Evolutionary conservation across 1,140 invertebrate genomes (phyloP), one percentile per base, ranked within the genome.

Genomic region (Oscheius sp.): DNA sequence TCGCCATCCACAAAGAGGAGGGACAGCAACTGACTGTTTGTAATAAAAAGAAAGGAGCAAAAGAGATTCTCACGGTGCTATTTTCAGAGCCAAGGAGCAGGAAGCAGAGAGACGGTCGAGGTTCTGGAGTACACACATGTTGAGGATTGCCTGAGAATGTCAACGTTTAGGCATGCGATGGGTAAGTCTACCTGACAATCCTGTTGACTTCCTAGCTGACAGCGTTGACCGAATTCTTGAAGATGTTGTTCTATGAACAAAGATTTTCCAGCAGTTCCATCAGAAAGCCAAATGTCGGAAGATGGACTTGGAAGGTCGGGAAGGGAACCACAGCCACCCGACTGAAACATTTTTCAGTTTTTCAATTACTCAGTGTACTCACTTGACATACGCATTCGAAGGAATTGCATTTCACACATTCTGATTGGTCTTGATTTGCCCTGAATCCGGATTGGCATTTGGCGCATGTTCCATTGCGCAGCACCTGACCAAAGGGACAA

Each of bases 71-170:
- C 64, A 26, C 38, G 18, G 18, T 59, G 36, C 38, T 15, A 62
- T 62, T 26, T 18, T 28, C 10, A 62, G 52, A 26, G 23, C 34
- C 18, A 68, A 13, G 13, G 45, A 42, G 29, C 38, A 68, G 10
- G 66, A 18, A 13, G 46, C 63, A 15, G 45, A 20, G 26, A n/a
- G 26, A 13, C 66, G 18, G 29, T 68, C 28, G 28, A 62, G 63
- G 35, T 68, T n/a, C 32, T 68, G 66, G 18, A 68, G 66, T 4
- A 68, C 66, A 61, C 66, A 68, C 32, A 65, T 23, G 35, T 65
- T 65, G 3, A 23, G 32, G 18, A 65, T 32, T 10, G 63, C 35
- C 63, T 65, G 63, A 65, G 2, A 65, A 38, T 18, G 28, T 58
- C 23, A 62, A 62, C 3, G 28, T 13, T n/a, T 18, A 4, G n/a